Evolutionary conservation across 1,140 invertebrate genomes (phyloP).

Genomic region (Achatina immaculata): DNA sequence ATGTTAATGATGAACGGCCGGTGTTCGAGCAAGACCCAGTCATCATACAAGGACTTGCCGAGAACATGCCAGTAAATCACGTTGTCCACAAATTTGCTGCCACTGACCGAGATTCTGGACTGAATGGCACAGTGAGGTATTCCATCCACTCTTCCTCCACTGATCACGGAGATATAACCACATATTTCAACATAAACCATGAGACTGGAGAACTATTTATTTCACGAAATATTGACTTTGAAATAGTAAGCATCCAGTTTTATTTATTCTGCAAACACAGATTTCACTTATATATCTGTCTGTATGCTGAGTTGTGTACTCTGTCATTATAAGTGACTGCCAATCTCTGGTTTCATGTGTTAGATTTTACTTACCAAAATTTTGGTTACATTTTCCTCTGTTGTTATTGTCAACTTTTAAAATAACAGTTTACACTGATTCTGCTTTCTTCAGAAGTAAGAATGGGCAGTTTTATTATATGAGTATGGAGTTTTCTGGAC

Average conservation of each 20-base stretch:
- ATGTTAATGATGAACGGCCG: slow-evolving; percentile 94
- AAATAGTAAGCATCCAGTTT: slow-evolving; percentile 75
- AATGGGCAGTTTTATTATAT: no score
- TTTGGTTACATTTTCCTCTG: no score
- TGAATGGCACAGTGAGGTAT: slow-evolving; percentile 89
- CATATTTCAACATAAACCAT: slow-evolving; percentile 83
- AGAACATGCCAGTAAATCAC: slow-evolving; percentile 77
- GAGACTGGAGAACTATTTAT: slow-evolving; percentile 86
- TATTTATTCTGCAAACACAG: no score
- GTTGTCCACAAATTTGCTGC: slow-evolving; percentile 61
- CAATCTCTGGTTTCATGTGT: no score
- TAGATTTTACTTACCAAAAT: no score
- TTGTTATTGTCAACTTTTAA: no score
- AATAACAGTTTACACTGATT: no score
- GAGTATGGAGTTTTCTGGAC: no score
- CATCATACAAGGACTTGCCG: slow-evolving; percentile 48
- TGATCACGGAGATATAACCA: slow-evolving; percentile 45
- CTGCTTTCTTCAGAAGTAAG: no score
- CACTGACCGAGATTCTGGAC: slow-evolving; percentile 75
- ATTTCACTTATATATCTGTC: no score
- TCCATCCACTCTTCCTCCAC: slow-evolving; percentile 83
- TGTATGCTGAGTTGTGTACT: no score
- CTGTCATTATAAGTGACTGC: no score
- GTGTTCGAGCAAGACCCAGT: slow-evolving; percentile 75
- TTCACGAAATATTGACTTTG: slow-evolving; percentile 83